Conservation (phyloP, 2,888 invertebrate genomes). For the Muschampia plurimacula region DNA sequence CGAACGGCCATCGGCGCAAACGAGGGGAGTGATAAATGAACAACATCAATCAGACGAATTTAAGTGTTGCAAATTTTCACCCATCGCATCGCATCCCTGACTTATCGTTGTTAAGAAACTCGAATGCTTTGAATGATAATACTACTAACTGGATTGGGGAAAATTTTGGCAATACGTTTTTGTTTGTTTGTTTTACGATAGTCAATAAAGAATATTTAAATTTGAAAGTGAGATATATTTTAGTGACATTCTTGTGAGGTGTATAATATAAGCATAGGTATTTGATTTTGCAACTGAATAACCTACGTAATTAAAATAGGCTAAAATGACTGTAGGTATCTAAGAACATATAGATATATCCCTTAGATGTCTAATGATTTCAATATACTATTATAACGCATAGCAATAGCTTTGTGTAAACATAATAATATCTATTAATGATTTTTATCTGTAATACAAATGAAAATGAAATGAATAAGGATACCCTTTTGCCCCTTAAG, state of each 20-base stretch:
- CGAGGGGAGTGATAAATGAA: slow-evolving; percentile 84
- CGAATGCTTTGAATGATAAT: slow-evolving; percentile 58
- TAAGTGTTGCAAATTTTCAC: slow-evolving; percentile 83
- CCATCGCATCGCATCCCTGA: slow-evolving; percentile 54
- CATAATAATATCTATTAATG: slow-evolving; percentile 20
- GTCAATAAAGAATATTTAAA: background rate
- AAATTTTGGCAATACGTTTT: background rate
- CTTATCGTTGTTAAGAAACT: slow-evolving; percentile 64
- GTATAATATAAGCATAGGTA: too few relatives aligned
- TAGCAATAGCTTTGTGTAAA: background rate
- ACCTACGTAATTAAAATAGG: too few relatives aligned
- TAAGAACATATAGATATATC: too few relatives aligned
- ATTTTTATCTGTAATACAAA: slow-evolving; percentile 15
- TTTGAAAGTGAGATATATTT: too few relatives aligned
- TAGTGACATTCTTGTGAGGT: too few relatives aligned
- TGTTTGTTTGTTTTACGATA: background rate
- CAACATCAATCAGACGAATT: slow-evolving; percentile 82
- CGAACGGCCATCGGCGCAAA: slow-evolving; percentile 60
- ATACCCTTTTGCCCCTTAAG: slow-evolving; percentile 17
- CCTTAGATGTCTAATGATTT: too few relatives aligned
- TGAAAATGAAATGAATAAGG: slow-evolving; percentile 28
- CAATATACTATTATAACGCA: too few relatives aligned
- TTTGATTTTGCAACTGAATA: too few relatives aligned
- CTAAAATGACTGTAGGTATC: too few relatives aligned
- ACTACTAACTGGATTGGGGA: slow-evolving; percentile 37